Conservation (phyloP, 2,797 vertebrate genomes). For the Galagoides demidoff region DNA sequence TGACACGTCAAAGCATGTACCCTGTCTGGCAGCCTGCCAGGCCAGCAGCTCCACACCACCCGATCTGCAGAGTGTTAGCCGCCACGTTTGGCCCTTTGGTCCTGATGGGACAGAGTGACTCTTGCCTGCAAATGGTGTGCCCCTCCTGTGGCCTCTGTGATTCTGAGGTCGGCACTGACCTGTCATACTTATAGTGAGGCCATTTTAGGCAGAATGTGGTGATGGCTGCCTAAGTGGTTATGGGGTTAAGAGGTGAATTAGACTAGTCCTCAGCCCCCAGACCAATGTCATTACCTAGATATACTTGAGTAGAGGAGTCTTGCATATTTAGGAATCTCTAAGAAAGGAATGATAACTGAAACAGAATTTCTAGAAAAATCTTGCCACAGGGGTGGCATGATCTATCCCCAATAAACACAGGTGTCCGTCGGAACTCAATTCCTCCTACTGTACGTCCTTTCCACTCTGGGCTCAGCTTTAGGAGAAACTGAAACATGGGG, state of each 20-base stretch:
- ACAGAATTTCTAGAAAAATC: not conserved
- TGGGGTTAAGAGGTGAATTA: not conserved
- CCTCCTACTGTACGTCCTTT: not conserved
- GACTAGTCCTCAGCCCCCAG: not conserved
- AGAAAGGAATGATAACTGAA: not conserved
- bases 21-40: not conserved
- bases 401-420: not conserved
- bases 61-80: fast-evolving
- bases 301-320: not conserved
- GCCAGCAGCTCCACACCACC: not conserved
- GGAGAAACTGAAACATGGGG: not conserved
- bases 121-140: fast-evolving
- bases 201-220: not conserved
- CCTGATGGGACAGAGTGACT: not conserved
- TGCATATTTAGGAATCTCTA: too few relatives aligned
- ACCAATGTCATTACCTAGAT: too few relatives aligned
- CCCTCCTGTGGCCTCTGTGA: not conserved
- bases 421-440: not conserved
- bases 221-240: not conserved
- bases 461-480: not conserved
- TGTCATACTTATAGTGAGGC: not conserved
- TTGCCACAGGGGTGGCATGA: fast-evolving
- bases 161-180: not conserved
- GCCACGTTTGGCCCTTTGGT: not conserved
- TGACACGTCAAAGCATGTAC: not conserved